These are phyloP conservation scores for Mesopsocus fuscifrons DNA, from an alignment of 2,888 invertebrate genomes.

Conservation along the genomic window DNA sequence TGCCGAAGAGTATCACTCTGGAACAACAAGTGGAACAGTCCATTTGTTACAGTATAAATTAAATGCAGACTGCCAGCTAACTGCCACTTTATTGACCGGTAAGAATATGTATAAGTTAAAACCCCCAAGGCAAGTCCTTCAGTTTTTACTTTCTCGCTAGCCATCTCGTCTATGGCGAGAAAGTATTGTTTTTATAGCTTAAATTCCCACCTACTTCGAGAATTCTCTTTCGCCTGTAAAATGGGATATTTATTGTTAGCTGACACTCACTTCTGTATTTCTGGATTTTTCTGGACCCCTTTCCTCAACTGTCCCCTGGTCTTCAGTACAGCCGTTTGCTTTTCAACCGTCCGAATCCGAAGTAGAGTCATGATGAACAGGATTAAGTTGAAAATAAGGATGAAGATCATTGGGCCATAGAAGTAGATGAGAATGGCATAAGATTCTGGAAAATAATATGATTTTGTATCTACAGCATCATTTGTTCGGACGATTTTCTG, in stretches of 20 bases:
- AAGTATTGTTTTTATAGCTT: no score
- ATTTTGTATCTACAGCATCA: no score
- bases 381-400: conserved; percentile 1
- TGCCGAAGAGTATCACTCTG: conserved; percentile 17
- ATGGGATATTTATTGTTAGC: background rate
- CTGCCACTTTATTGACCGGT: no score
- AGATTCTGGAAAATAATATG: background rate
- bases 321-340: conserved; percentile 3
- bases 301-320: background rate
- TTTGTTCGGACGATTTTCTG: no score
- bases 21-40: background rate
- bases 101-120: no score
- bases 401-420: conserved; percentile 6
- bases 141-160: no score
- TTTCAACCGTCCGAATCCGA: background rate
- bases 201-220: no score
- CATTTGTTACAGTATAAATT: no score
- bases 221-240: no score
- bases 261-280: conserved; percentile 1
- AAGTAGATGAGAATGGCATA: conserved; percentile 6
- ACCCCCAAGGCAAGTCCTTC: no score
- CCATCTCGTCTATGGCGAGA: no score
- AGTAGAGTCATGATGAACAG: background rate
- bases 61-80: no score
- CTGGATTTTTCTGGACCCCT: background rate